Percentiles rank a stretch among this genome's conserved stretches.
These are phyloP conservation scores for Chaetoderma sp. DNA, from an alignment of 2,888 invertebrate genomes.

Conservation along the genomic window DNA sequence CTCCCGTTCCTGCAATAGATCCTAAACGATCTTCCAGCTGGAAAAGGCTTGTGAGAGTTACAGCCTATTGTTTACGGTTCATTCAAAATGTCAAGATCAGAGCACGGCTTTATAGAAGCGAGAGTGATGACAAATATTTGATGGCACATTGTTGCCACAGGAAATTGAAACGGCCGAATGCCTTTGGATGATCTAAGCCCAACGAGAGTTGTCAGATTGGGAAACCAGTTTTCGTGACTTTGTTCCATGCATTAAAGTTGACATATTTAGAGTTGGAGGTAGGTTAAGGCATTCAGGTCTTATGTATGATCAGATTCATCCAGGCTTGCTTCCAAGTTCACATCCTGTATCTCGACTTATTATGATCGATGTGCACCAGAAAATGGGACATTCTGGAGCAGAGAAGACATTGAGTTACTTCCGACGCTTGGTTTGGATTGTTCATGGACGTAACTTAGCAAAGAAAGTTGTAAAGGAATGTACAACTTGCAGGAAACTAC, in stretches of 20 bases:
- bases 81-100: too few species aligned
- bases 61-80: neutral
- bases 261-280: neutral
- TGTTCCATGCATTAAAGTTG: neutral
- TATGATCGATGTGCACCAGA: slow-evolving; percentile 1
- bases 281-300: neutral
- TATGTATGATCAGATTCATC: neutral
- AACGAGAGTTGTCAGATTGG: neutral
- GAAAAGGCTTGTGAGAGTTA: neutral
- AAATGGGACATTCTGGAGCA: neutral
- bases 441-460: neutral
- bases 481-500: neutral
- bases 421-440: slow-evolving; percentile 7
- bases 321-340: neutral
- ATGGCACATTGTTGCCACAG: neutral
- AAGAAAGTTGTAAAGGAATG: neutral
- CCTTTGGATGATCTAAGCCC: slow-evolving; percentile 3
- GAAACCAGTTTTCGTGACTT: neutral
- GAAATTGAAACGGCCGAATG: neutral
- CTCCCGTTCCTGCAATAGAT: too few species aligned
- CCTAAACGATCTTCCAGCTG: neutral
- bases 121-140: neutral
- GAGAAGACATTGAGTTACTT: slow-evolving; percentile 1
- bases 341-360: slow-evolving; percentile 3
- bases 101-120: too few species aligned